Percentiles rank a stretch among this genome's conserved stretches.
These are phyloP conservation scores for Campoplex capitator DNA, from an alignment of 2,888 invertebrate species.

Conservation along the genomic window DNA sequence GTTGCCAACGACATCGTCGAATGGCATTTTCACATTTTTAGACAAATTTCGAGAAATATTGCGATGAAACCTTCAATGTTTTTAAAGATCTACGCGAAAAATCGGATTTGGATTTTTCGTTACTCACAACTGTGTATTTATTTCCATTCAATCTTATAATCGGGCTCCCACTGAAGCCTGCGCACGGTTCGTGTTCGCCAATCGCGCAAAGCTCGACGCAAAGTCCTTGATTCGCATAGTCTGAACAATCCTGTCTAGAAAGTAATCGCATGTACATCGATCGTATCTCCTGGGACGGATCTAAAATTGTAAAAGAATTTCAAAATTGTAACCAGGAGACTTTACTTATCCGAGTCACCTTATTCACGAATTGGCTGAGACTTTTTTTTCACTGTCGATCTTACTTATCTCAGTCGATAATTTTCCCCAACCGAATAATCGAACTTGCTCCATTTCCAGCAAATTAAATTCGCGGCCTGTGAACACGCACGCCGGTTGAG, in stretches of 20 bases:
- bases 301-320: constrained; percentile 69
- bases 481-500: constrained; percentile 90
- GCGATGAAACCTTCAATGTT: not conserved
- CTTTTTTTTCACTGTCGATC: constrained; percentile 5
- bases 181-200: constrained; percentile 90
- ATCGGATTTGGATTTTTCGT: not conserved
- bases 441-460: constrained; percentile 42
- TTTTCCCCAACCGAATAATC: constrained; percentile 89
- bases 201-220: constrained; percentile 90
- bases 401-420: constrained; percentile 87
- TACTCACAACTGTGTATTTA: constrained; percentile 88
- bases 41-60: too few species aligned
- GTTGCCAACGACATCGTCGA: too few species aligned
- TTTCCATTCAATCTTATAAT: constrained; percentile 88
- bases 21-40: too few species aligned
- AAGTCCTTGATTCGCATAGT: constrained; percentile 87
- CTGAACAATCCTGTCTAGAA: constrained; percentile 88
- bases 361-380: not conserved
- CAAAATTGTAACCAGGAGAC: constrained; percentile 71
- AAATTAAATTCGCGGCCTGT: constrained; percentile 82
- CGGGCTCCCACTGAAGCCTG: constrained; percentile 92
- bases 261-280: constrained; percentile 89
- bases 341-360: not conserved
- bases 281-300: constrained; percentile 85
- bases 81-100: not conserved